These are phyloP conservation scores for Podabrus alpinus DNA, from an alignment of 2,888 invertebrate genomes.

Conservation along the genomic window DNA sequence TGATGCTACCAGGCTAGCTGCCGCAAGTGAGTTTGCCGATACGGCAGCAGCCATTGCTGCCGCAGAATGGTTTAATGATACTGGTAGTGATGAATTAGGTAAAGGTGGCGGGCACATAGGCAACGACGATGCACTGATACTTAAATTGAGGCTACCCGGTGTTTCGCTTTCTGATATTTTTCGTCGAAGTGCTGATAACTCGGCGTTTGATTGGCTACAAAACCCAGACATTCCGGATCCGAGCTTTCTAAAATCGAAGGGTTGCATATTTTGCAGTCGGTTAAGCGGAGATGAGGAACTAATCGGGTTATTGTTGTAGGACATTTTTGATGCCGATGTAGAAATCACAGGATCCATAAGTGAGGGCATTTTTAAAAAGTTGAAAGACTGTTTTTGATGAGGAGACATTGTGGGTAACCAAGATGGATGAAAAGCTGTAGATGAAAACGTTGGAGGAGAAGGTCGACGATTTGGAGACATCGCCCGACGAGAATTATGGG, in stretches of 20 bases:
- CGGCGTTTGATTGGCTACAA: constrained; percentile 55
- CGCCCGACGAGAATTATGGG: constrained; percentile 57
- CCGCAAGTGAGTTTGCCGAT: constrained; percentile 53
- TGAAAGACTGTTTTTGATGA: constrained; percentile 55
- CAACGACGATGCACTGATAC: constrained; percentile 64
- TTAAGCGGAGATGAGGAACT: constrained; percentile 78
- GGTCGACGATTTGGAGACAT: constrained; percentile 72
- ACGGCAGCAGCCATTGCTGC: constrained; percentile 65
- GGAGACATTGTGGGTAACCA: constrained; percentile 57
- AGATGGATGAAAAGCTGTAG: constrained; percentile 56
- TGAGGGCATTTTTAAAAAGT: constrained; percentile 56
- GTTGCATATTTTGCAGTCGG: constrained; percentile 92
- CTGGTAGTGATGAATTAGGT: constrained; percentile 59
- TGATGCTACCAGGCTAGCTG: constrained; percentile 66
- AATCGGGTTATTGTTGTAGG: constrained; percentile 62
- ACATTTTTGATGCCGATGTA: constrained; percentile 60
- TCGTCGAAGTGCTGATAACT: constrained; percentile 52
- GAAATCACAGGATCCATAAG: constrained; percentile 61
- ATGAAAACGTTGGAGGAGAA: constrained; percentile 62
- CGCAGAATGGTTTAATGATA: constrained; percentile 60
- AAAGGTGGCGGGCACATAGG: constrained; percentile 68
- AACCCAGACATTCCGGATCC: constrained; percentile 66
- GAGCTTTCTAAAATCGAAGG: constrained; percentile 87
- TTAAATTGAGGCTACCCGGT: constrained; percentile 63
- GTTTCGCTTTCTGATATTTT: constrained; percentile 60